Percentiles rank a stretch among this genome's conserved stretches.
Conservation (phyloP, 1,140 invertebrate species). For the Zophobas atratus region DNA sequence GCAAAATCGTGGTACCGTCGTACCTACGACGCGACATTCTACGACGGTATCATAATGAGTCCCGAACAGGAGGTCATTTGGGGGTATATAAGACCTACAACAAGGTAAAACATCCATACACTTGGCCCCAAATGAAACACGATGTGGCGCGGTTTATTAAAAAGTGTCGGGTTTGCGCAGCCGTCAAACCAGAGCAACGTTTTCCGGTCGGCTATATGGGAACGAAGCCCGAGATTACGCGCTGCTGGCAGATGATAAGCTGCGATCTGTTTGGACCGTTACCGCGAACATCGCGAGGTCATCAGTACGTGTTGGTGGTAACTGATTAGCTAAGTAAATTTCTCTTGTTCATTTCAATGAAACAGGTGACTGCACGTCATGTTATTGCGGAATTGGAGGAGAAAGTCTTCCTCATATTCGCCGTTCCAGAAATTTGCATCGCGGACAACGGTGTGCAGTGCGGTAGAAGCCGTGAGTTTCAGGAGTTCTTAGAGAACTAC, state of each 20-base stretch:
- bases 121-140: not conserved
- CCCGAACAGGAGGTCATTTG: not conserved
- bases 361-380: constrained; percentile 30
- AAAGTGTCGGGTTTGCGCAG: not conserved
- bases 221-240: not conserved
- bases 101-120: not conserved
- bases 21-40: not conserved
- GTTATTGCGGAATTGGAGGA: constrained; percentile 53
- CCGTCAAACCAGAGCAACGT: not conserved
- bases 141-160: not conserved
- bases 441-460: constrained; percentile 56
- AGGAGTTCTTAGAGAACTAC: no score
- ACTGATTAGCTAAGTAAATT: constrained; percentile 65
- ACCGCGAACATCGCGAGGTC: constrained; percentile 57
- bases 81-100: not conserved
- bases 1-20: not conserved
- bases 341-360: constrained; percentile 41
- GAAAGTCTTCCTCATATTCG: constrained; percentile 52
- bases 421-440: constrained; percentile 49
- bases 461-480: no score
- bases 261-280: constrained; percentile 52
- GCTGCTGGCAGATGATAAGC: not conserved
- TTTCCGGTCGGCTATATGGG: not conserved
- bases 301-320: constrained; percentile 62
- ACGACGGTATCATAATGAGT: not conserved